A percentile compares a stretch with the other conserved stretches of the same genome.
phyloP scores from a whole-genome alignment of 2,113 vertebrate species.

The Pluvianellus socialis region DNA sequence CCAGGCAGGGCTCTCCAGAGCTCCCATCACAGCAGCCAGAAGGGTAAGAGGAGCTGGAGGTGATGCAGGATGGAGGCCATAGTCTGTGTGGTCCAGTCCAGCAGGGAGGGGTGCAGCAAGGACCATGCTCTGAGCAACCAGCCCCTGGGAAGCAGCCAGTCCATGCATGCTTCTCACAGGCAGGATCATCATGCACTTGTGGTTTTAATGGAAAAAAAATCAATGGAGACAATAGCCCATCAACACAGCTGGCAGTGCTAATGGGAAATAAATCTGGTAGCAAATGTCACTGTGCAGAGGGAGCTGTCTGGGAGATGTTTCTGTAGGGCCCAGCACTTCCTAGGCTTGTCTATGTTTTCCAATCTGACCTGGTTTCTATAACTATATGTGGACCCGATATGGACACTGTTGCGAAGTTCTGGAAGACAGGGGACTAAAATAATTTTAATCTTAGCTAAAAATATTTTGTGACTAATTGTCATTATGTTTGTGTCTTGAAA shows the following conservation, averaged over 20 bases:
- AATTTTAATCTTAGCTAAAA: background rate
- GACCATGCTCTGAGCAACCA: background rate
- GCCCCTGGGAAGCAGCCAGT: background rate
- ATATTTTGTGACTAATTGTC: background rate
- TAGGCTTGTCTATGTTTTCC: background rate
- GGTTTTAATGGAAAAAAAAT: background rate
- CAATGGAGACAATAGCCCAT: background rate
- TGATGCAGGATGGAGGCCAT: background rate
- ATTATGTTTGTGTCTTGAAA: background rate
- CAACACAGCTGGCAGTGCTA: background rate
- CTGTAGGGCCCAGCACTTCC: background rate
- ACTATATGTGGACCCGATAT: background rate
- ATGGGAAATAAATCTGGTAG: background rate
- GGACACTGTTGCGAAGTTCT: background rate
- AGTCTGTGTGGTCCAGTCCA: background rate
- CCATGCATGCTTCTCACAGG: rapidly evolving
- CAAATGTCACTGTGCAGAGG: background rate
- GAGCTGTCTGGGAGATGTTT: background rate
- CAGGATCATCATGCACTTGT: background rate
- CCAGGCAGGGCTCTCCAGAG: background rate
- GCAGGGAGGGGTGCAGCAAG: background rate
- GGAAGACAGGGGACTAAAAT: background rate
- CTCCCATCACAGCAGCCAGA: background rate
- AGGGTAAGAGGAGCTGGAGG: background rate
- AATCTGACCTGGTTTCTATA: background rate